Evolutionary conservation across 1,140 invertebrate genomes (phyloP), one percentile per base, ranked within the genome.

Genomic region (Hyposmocoma kahamanoa): DNA sequence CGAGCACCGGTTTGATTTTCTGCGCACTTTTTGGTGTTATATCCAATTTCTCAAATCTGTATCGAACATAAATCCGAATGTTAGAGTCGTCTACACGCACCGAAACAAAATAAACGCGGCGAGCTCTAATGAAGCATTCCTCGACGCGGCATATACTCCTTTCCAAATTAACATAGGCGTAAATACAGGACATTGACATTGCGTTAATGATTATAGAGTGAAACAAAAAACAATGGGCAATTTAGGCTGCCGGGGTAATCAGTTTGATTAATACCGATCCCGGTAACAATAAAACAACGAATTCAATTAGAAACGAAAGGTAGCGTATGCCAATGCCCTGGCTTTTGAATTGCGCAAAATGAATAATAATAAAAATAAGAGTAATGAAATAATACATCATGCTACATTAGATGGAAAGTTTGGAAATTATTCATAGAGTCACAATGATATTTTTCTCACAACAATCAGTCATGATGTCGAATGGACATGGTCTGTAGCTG

Each of bases 1-100:
- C 97, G 72, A 99, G 90, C 55, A 99, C 97, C 59, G 97, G 97
- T 88, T 98, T 98, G 73, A 99, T 99, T 91, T 98, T 99, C 89
- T 98, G 96, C 59, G 97, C 97, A 90, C 97, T 98, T 90, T 98
- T 98, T 81, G 97, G 97, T 75, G 97, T 99, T 72, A 99, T 99
- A 89, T 99, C 97, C 87, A 99, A 90, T 90, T 99, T 99, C 89
- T 99, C 97, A 92, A 99, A 99, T 93, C 97, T 98, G 86, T 79
- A 86, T 81, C 77, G 76, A 79, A 86, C 86, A 87, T 80, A 86
- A 87, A 84, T 77, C n/a, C 20, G 63, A 75, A 76, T 82, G 82
- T 85, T 85, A 85, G 78, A 83, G 49, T 70, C 58, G 66, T 68
- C 58, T n/a, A n/a, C n/a, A 65, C 71, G 60, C 71, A 60, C 67